Evolutionary conservation across 2,113 vertebrate species (phyloP), one percentile per base, ranked within the genome.

Genomic region (Brachyistius frenatus): DNA sequence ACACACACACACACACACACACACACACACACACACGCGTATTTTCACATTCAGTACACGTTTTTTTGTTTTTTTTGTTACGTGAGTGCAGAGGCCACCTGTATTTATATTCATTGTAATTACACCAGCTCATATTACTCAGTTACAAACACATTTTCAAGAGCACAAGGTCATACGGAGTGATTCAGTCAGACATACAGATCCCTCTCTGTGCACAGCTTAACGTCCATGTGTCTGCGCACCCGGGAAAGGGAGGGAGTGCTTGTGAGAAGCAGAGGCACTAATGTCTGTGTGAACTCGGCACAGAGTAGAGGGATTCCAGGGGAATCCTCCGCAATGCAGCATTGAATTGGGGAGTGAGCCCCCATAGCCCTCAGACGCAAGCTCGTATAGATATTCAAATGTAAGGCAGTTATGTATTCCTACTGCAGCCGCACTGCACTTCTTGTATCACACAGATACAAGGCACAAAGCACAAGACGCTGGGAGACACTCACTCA

Each of bases 281-380:
- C 80, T 83, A 81, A 83, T 74, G 73, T 77, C 52, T 73, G 36
- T 32, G 58, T 39, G 63, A 23, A 23, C 65, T 58, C 46, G 23
- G 70, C 44, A 57, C 65, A 41, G 53, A 61, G 66, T 62, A 30
- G 50, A 91, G 79, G 64, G 71, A 81, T 86, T 90, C 78, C 73
- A 70, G 49, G 87, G 89, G 65, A 89, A 81, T 85, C 79, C 83
- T 91, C 91, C 57, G 91, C 91, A 92, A 65, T 92, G 90, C 91
- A 92, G 89, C 31, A 78, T 7, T 63, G 53, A 80, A 56, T 67
- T 61, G n/a, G 69, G 67, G 68, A 81, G 65, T 36, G 36, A 85
- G 33, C 70, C 80, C 73, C 47, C 65, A 55, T 81, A 71, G 60
- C 52, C 79, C 14, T 83, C 72, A 63, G 50, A 76, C 58, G 53